Evolutionary conservation across 1,140 invertebrate species (phyloP).

Genomic region (Idris sp.): DNA sequence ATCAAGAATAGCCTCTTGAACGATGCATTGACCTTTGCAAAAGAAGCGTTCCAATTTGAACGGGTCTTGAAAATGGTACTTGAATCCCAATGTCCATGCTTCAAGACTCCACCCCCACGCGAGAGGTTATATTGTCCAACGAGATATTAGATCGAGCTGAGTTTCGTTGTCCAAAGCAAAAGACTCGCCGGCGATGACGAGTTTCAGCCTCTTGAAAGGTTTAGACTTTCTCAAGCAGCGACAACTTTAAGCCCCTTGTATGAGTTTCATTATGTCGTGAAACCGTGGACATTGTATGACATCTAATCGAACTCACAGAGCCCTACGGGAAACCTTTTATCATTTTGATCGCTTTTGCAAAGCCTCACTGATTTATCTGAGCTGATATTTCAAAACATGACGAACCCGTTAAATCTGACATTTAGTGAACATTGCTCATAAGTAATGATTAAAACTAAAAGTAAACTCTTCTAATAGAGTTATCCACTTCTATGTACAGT

Average conservation of each 20-base stretch:
- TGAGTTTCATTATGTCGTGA: conserved; percentile 49
- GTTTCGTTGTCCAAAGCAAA: conserved; percentile 61
- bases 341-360: conserved; percentile 11
- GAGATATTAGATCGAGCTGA: conserved; percentile 67
- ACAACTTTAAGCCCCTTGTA: conserved; percentile 51
- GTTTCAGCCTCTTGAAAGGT: conserved; percentile 42
- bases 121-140: conserved; percentile 20
- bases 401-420: too few relatives aligned
- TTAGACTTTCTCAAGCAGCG: conserved; percentile 39
- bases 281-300: conserved; percentile 41
- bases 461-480: too few relatives aligned
- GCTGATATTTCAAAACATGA: conserved; percentile 21
- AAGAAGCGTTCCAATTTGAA: conserved; percentile 77
- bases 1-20: conserved; percentile 78
- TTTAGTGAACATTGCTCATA: too few relatives aligned
- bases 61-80: conserved; percentile 67
- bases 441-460: too few relatives aligned
- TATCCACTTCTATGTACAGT: too few relatives aligned
- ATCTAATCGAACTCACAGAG: conserved; percentile 45
- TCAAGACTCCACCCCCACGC: conserved; percentile 38
- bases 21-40: conserved; percentile 74
- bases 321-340: conserved; percentile 29
- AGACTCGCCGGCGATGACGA: conserved; percentile 28
- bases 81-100: conserved; percentile 52
- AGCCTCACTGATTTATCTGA: conserved; percentile 27